These are phyloP conservation scores for Cricetomys ansorgei DNA, from an alignment of 2,113 vertebrate genomes.

Conservation along the genomic window DNA sequence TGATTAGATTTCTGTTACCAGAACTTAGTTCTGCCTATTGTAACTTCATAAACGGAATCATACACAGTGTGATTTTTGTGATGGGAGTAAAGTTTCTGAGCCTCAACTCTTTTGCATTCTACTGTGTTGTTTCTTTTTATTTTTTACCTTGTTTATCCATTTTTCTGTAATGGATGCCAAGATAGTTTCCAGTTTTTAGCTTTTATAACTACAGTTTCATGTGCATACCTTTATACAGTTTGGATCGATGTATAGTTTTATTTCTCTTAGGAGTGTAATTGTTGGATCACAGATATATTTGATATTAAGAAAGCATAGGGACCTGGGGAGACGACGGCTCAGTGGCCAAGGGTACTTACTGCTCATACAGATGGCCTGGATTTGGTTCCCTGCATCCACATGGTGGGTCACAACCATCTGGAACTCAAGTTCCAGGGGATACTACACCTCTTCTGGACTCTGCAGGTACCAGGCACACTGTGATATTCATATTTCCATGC, in stretches of 20 bases:
- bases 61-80: not conserved
- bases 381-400: not conserved
- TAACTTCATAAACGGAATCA: not conserved
- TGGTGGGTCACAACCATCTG: not conserved
- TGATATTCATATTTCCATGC: not conserved
- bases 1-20: not conserved
- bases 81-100: not conserved
- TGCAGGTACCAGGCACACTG: too few species aligned
- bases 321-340: not conserved
- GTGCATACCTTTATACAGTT: not conserved
- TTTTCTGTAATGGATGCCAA: not conserved
- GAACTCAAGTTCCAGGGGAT: too few species aligned
- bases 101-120: not conserved
- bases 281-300: not conserved
- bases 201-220: not conserved
- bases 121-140: not conserved
- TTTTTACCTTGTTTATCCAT: not conserved
- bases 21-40: constrained; percentile 17
- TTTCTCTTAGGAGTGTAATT: constrained; percentile 29
- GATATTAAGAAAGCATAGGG: not conserved
- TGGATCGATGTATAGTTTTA: not conserved
- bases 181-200: not conserved
- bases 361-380: not conserved
- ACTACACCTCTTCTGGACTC: too few species aligned
- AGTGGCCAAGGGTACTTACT: not conserved